These are phyloP conservation scores for Pluvialis apricaria DNA, from an alignment of 2,113 vertebrate genomes.

Conservation along the genomic window DNA sequence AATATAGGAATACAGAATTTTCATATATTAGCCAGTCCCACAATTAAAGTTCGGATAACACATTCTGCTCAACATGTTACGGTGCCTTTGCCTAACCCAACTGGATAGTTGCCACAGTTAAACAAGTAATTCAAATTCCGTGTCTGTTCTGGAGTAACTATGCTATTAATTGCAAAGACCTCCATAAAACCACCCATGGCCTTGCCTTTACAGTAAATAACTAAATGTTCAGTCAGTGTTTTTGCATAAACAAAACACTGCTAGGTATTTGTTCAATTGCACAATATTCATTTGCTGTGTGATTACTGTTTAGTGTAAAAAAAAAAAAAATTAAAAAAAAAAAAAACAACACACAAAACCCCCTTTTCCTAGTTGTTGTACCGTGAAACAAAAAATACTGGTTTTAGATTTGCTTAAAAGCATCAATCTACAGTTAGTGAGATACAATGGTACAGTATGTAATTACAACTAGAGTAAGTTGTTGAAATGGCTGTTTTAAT, in stretches of 20 bases:
- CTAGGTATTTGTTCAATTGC: conserved; percentile 74
- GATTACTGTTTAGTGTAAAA: conserved; percentile 75
- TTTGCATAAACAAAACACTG: conserved; percentile 75
- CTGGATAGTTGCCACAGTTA: conserved; percentile 78
- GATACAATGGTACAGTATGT: conserved; percentile 76
- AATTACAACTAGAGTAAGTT: conserved; percentile 78
- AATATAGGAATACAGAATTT: conserved; percentile 66
- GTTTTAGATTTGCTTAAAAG: conserved; percentile 69
- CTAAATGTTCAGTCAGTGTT: conserved; percentile 69
- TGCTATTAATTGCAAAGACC: conserved; percentile 79
- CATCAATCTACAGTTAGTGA: conserved; percentile 72
- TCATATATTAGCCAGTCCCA: conserved; percentile 72
- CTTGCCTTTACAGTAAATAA: conserved; percentile 81
- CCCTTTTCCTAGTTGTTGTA: conserved; percentile 75
- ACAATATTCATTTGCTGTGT: conserved; percentile 77
- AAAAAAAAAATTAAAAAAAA: neutral
- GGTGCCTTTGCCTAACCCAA: conserved; percentile 82
- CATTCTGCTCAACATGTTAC: conserved; percentile 75
- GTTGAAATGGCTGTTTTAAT: conserved; percentile 76
- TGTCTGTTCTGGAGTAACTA: conserved; percentile 79
- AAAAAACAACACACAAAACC: neutral
- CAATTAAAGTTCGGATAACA: conserved; percentile 65
- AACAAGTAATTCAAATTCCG: conserved; percentile 71
- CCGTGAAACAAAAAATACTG: conserved; percentile 73
- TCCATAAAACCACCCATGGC: conserved; percentile 85